Conservation (phyloP, 2,888 invertebrate genomes). For the Caenorhabditis virilis region DNA sequence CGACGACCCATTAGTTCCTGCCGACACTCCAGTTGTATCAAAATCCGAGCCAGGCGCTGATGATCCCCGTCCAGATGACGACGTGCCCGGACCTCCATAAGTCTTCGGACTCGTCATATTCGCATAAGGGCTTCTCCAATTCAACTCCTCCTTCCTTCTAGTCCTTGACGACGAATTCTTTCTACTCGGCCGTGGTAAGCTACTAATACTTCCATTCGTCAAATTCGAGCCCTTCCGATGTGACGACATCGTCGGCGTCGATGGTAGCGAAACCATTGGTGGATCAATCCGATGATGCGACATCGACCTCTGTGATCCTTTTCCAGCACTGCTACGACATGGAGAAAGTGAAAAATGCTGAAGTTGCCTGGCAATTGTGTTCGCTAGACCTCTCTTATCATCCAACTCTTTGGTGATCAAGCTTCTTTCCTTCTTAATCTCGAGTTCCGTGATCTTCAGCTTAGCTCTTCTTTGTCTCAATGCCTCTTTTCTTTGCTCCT, state of each 20-base stretch:
- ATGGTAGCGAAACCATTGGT: constrained; percentile 52
- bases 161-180: background rate
- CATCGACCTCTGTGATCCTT: constrained; percentile 10
- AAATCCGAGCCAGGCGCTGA: constrained; percentile 35
- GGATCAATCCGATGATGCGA: constrained; percentile 28
- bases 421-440: constrained; percentile 35
- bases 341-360: constrained; percentile 41
- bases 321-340: constrained; percentile 10
- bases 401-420: constrained; percentile 42
- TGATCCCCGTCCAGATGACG: constrained; percentile 45
- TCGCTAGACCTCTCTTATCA: constrained; percentile 31
- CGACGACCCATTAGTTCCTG: background rate
- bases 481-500: constrained; percentile 47
- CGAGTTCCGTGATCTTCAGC: constrained; percentile 45
- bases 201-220: constrained; percentile 19
- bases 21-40: constrained; percentile 17
- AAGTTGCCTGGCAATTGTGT: constrained; percentile 36
- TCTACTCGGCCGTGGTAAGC: background rate
- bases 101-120: constrained; percentile 41
- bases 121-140: constrained; percentile 35
- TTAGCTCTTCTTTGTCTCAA: constrained; percentile 44
- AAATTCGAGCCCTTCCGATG: constrained; percentile 20
- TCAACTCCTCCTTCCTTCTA: constrained; percentile 25
- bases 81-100: constrained; percentile 34
- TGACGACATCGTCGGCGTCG: constrained; percentile 49